Percentiles rank a stretch among this genome's conserved stretches.
Conservation (phyloP, 1,140 invertebrate genomes). For the Drosophila nigrodunni region DNA sequence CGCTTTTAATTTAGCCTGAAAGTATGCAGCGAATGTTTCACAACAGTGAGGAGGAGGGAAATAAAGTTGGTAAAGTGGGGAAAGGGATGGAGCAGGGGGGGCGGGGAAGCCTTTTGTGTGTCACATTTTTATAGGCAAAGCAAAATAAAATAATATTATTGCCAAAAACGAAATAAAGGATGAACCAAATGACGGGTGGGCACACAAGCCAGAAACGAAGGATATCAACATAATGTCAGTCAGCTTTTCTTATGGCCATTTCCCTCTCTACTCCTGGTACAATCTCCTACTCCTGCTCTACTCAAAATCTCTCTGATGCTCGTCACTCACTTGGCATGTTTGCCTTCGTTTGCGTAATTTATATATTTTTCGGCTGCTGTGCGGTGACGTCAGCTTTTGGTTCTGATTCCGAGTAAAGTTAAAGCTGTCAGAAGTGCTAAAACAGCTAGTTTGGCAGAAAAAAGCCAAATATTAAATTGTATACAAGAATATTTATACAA, state of each 20-base stretch:
- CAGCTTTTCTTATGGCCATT: constrained; percentile 12
- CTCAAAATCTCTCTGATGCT: neutral
- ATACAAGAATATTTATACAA: too few species aligned
- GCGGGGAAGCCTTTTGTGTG: constrained; percentile 26
- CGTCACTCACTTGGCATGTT: constrained; percentile 53
- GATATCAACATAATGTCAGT: constrained; percentile 31
- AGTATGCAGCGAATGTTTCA: constrained; percentile 64
- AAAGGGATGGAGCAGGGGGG: neutral
- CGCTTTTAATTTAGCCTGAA: constrained; percentile 73
- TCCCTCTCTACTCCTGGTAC: neutral
- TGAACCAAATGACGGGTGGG: constrained; percentile 6
- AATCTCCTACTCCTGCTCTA: neutral
- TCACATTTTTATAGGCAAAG: constrained; percentile 61
- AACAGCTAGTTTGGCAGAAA: too few species aligned
- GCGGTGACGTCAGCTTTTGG: constrained; percentile 37
- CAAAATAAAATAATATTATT: constrained; percentile 64
- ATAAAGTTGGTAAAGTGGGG: neutral
- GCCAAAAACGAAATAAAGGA: constrained; percentile 53
- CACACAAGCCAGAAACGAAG: neutral
- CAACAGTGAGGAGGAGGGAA: neutral
- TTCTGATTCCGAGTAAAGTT: neutral
- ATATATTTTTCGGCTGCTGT: constrained; percentile 42
- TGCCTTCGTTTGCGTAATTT: constrained; percentile 51
- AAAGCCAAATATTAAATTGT: too few species aligned
- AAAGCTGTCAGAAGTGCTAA: too few species aligned